Evolutionary conservation across 2,888 invertebrate species (phyloP), one percentile per base, ranked within the genome.

Genomic region (Trisateles emortualis): DNA sequence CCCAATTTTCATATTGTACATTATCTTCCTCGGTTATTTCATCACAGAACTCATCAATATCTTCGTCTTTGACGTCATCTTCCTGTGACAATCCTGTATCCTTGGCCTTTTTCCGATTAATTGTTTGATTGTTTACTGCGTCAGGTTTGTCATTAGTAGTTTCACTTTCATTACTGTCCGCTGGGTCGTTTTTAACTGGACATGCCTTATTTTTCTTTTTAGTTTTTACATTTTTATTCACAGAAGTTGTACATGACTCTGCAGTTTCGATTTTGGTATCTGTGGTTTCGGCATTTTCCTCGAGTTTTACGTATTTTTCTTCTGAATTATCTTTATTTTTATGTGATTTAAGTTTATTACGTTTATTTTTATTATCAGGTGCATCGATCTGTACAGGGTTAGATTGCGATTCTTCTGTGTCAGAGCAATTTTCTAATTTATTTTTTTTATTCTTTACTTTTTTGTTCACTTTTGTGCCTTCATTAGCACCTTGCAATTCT

Each of bases 21-120:
- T 92, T 91, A 64, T 90, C 89, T 71, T 88, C 86, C 40, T 88
- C 88, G 26, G 79, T 76, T 59, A 92, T 51, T 59, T 88, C 90
- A 57, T 90, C 87, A 72, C 90, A 90, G 74, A 88, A 92, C 46
- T 80, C 79, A 64, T 92, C 90, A 41, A 92, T 92, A 54, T 92
- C 92, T 72, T 89, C 91, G 53, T 92, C 91, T 60, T 79, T 86
- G 0, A 89, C 82, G 64, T 91, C 89, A 22, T 82, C 82, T 38
- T 76, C 75, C 54, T 79, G 78, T 42, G 72, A 30, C 45, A 64
- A 56, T 32, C 66, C 59, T 41, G 64, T 60, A 56, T 47, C 59
- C 53, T 58, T 70, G 6, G 54, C 54, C 49, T 6, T 46, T 33
- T 51, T 59, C 11, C 4, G 11, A 33, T 47, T 35, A 41, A 5